Base-by-base conservation (phyloP, 1,140 invertebrate genomes). In the Temnothorax curvispinosus region DNA sequence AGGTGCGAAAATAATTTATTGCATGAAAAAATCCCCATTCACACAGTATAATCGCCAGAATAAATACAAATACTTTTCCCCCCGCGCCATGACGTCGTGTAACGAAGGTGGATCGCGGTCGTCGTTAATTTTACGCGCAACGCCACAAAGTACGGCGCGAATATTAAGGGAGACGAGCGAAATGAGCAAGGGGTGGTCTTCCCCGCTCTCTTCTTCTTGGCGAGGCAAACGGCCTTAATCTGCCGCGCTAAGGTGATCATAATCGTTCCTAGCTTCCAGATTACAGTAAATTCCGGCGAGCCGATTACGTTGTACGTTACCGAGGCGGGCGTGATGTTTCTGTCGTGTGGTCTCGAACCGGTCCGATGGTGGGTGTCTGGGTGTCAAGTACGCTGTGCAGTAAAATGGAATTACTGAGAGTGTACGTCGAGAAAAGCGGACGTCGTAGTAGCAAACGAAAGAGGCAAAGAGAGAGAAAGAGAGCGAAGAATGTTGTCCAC, bases 401-500 rank as follows among this genome's bases (percentile, higher is more conserved):
- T 89, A 89, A 90, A 90, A 87, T 87, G 75, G 85, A 87, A 89
- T 89, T 89, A 87, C 64, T 82, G 47, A 35, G 21, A 82, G 71
- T 72, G 76, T 60, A 64, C 82, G 32, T 27, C 32, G 21, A 27
- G 50, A 67, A 50, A 64, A n/a, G 15, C 27, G 27, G 3, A 21
- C 8, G 44, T 9, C 18, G 11, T 64, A 38, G 13, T 15, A 21
- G 58, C 9, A 41, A 50, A 67, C 32, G 60, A 82, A 47, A 58
- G 62, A 64, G 9, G 9, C 3, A 52, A 15, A 52, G 18, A n/a
- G 72, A 52, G 5, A 44, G 32, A 47, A 47, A 18, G 3, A n/a
- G 41, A 7, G 35, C 50, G 9, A 21, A 44, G 47, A 71, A 52
- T 56, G 52, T 64, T 50, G 54, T 64, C 72, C 21, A 56, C 52